A percentile compares a stretch with the other conserved stretches of the same genome.
These are phyloP conservation scores for Drosophila carrolli DNA, from an alignment of 1,140 invertebrate species.

Conservation along the genomic window DNA sequence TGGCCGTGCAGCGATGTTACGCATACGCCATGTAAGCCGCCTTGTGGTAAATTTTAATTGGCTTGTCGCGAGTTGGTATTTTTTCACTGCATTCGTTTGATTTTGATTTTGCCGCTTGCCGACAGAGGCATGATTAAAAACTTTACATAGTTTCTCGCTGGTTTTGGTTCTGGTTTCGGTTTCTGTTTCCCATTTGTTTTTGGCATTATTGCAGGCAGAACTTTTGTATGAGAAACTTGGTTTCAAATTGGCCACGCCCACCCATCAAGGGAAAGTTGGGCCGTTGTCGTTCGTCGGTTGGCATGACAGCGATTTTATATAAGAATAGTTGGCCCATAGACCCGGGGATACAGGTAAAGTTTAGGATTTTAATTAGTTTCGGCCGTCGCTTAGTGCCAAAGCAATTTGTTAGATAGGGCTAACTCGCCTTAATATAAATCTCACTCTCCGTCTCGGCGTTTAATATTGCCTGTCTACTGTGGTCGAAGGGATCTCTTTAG, in stretches of 20 bases:
- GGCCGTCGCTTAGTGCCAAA: constrained; percentile 49
- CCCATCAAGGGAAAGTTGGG: constrained; percentile 31
- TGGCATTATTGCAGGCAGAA: constrained; percentile 47
- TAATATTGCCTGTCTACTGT: constrained; percentile 5
- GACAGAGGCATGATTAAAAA: constrained; percentile 44
- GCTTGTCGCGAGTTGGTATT: constrained; percentile 32
- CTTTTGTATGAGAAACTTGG: constrained; percentile 46
- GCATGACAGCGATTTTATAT: constrained; percentile 44
- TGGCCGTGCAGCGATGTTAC: constrained; percentile 34
- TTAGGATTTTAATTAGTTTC: constrained; percentile 59
- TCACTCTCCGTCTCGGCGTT: constrained; percentile 3
- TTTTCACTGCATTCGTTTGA: constrained; percentile 15
- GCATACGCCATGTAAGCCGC: constrained; percentile 51
- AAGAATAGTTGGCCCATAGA: constrained; percentile 41
- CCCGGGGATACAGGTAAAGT: constrained; percentile 41
- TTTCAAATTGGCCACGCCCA: constrained; percentile 39
- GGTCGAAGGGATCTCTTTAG: neutral
- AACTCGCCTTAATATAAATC: constrained; percentile 37
- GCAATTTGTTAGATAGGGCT: constrained; percentile 48
- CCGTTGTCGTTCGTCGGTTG: constrained; percentile 32
- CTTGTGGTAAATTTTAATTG: constrained; percentile 60
- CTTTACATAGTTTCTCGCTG: constrained; percentile 47
- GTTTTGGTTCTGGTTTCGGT: neutral
- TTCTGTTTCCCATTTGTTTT: constrained; percentile 43
- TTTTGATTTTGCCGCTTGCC: constrained; percentile 25